A percentile compares a stretch with the other conserved stretches of the same genome.
phyloP scores from a whole-genome alignment of 2,113 vertebrate species.

The Chaetodon auriga region DNA sequence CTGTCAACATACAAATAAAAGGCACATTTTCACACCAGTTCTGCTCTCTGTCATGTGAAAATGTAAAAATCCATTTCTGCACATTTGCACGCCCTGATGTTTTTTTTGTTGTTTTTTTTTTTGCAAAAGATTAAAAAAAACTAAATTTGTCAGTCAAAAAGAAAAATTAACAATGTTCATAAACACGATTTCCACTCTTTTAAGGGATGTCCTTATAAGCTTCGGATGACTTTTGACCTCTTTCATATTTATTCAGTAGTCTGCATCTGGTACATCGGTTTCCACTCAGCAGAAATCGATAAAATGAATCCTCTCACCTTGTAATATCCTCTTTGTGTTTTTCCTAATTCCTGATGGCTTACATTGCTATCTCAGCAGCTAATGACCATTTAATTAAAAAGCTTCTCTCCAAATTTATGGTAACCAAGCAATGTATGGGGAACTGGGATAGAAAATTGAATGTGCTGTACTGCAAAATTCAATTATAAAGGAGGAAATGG shows the following conservation, averaged over 20 bases:
- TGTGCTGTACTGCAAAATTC: constrained; percentile 2
- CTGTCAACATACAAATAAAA: background rate
- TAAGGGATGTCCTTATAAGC: no score
- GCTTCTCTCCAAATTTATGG: constrained; percentile 10
- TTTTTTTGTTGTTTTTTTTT: no score
- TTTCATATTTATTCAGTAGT: background rate
- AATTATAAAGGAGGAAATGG: constrained; percentile 37
- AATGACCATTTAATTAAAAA: constrained; percentile 31
- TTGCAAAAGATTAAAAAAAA: background rate
- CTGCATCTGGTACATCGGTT: background rate
- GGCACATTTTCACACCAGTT: background rate
- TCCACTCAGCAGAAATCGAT: background rate
- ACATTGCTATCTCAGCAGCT: constrained; percentile 1
- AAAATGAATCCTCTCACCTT: constrained; percentile 20
- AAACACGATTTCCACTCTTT: background rate
- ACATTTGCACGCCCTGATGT: background rate
- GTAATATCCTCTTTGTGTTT: constrained; percentile 19
- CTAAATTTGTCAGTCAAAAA: background rate
- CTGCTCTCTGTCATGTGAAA: background rate
- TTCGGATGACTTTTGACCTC: background rate
- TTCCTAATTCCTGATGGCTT: constrained; percentile 18
- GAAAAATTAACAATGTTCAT: background rate
- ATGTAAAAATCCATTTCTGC: background rate
- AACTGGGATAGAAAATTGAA: constrained; percentile 22
- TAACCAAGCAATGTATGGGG: background rate